Evolutionary conservation across 2,113 vertebrate genomes (phyloP).

Genomic region (Pristiophorus japonicus): DNA sequence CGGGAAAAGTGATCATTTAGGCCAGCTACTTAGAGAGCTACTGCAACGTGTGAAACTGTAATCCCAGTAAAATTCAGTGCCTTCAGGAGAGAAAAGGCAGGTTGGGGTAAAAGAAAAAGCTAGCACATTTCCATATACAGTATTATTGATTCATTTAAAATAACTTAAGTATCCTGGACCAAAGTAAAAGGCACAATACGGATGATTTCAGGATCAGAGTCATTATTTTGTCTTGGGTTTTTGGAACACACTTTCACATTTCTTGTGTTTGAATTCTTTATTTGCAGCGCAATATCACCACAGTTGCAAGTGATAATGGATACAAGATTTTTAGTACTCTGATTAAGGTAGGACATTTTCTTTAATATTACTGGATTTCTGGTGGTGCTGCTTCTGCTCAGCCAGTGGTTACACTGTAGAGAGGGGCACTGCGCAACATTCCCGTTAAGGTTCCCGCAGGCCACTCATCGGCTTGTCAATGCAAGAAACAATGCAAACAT

Average conservation of each 20-base stretch:
- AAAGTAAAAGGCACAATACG: background rate
- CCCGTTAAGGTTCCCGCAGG: too few relatives aligned
- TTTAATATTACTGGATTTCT: background rate
- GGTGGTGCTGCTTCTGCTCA: background rate
- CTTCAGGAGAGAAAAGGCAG: background rate
- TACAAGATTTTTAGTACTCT: slow-evolving; percentile 75
- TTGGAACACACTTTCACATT: slow-evolving; percentile 35
- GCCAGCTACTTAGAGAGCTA: background rate
- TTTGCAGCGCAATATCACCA: slow-evolving; percentile 66
- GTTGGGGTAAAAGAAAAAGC: background rate
- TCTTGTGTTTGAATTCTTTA: slow-evolving; percentile 38
- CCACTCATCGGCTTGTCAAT: too few relatives aligned
- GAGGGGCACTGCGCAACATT: too few relatives aligned
- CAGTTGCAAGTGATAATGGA: slow-evolving; percentile 67
- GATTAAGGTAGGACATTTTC: slow-evolving; percentile 62
- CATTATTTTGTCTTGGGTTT: slow-evolving; percentile 43
- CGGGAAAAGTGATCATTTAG: background rate
- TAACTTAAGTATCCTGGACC: background rate
- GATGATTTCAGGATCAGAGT: slow-evolving; percentile 47
- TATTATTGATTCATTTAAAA: background rate
- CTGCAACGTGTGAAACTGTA: background rate
- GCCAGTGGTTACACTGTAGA: background rate
- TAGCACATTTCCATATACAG: too few relatives aligned
- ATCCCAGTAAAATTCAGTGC: background rate
- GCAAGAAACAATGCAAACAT: too few relatives aligned